These are phyloP conservation scores for Anseranas semipalmata DNA, from an alignment of 2,113 vertebrate species.

Conservation along the genomic window DNA sequence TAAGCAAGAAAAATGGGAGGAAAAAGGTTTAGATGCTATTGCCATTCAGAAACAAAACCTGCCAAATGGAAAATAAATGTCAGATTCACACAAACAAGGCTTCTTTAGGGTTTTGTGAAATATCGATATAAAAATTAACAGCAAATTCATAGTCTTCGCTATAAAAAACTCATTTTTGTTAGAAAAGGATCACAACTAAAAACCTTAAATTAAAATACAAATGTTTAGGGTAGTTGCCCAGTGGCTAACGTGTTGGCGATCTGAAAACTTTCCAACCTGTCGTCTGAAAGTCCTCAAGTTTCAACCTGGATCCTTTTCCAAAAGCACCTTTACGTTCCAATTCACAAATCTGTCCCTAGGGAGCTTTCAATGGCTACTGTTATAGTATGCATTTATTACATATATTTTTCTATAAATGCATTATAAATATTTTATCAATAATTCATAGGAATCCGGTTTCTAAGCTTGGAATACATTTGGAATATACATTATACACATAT, in stretches of 20 bases:
- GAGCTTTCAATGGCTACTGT: constrained; percentile 72
- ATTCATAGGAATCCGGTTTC: constrained; percentile 80
- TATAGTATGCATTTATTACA: constrained; percentile 73
- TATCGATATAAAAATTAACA: constrained; percentile 78
- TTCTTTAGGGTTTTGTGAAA: constrained; percentile 63
- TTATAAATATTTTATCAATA: constrained; percentile 84
- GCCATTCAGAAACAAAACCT: constrained; percentile 65
- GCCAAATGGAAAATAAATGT: constrained; percentile 70
- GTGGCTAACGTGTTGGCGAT: constrained; percentile 68
- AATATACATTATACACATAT: constrained; percentile 84
- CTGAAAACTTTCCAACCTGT: constrained; percentile 55
- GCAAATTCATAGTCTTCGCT: constrained; percentile 74
- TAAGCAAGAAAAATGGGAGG: constrained; percentile 52
- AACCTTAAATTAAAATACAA: constrained; percentile 73
- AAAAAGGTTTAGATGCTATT: constrained; percentile 42
- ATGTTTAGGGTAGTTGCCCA: constrained; percentile 80
- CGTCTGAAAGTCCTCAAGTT: constrained; percentile 32
- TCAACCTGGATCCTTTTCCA: constrained; percentile 58
- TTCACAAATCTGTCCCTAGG: constrained; percentile 62
- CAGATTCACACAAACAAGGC: constrained; percentile 73
- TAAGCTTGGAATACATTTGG: constrained; percentile 82
- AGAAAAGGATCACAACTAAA: constrained; percentile 73
- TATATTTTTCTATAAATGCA: constrained; percentile 80
- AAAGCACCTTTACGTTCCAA: constrained; percentile 64
- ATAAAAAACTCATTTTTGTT: constrained; percentile 75